phyloP scores from a whole-genome alignment of 2,888 invertebrate species.

The Lithophane socia region DNA sequence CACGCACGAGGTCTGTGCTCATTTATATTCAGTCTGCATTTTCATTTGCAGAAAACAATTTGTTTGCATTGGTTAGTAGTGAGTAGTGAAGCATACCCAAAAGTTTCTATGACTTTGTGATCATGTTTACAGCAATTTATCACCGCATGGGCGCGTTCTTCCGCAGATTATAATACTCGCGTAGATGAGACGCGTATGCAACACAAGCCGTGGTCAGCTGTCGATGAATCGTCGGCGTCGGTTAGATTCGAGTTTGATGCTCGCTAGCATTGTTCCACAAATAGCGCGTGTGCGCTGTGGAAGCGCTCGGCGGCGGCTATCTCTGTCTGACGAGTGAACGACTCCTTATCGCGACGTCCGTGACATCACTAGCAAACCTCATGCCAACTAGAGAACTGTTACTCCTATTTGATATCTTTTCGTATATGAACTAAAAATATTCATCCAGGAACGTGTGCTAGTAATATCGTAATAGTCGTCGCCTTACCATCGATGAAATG shows the following conservation, averaged over 20 bases:
- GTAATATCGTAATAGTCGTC: slow-evolving; percentile 25
- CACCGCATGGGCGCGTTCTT: slow-evolving; percentile 4
- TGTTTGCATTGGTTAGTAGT: neutral
- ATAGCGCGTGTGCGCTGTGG: slow-evolving; percentile 75
- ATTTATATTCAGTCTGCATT: slow-evolving; percentile 27
- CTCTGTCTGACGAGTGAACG: slow-evolving; percentile 84
- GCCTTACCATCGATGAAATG: slow-evolving; percentile 53
- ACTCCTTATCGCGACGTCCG: slow-evolving; percentile 83
- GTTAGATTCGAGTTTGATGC: slow-evolving; percentile 75
- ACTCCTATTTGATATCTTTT: slow-evolving; percentile 68
- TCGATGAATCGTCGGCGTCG: slow-evolving; percentile 70
- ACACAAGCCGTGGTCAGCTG: slow-evolving; percentile 71
- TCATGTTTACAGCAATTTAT: slow-evolving; percentile 20
- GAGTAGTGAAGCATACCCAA: slow-evolving; percentile 2
- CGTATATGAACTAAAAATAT: slow-evolving; percentile 68
- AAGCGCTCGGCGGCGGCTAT: slow-evolving; percentile 68
- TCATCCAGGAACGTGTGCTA: slow-evolving; percentile 51
- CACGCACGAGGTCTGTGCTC: slow-evolving; percentile 8
- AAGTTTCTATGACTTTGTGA: neutral
- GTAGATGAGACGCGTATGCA: slow-evolving; percentile 39
- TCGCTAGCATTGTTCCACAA: slow-evolving; percentile 82
- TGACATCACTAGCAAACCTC: slow-evolving; percentile 80
- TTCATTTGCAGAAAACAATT: slow-evolving; percentile 8
- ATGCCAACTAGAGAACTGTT: slow-evolving; percentile 78
- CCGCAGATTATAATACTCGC: slow-evolving; percentile 10